Conservation (phyloP, 2,113 vertebrate species). For the Progne subis region DNA sequence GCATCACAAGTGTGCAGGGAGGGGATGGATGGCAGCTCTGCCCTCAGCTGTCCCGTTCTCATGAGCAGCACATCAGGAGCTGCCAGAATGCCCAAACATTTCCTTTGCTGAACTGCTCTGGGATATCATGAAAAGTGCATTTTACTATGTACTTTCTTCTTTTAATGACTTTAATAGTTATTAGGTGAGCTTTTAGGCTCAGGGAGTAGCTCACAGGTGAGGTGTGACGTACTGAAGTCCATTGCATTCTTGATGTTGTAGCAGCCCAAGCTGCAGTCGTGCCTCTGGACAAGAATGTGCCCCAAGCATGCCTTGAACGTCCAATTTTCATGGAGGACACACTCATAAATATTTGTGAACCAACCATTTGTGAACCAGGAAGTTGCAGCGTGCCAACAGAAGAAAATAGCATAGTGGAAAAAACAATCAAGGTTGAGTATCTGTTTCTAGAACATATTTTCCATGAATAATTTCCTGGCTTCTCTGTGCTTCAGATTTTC, state of each 20-base stretch:
- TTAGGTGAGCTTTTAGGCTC: not conserved
- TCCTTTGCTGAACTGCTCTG: not conserved
- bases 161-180: not conserved
- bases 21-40: not conserved
- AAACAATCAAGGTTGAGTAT: not conserved
- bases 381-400: not conserved
- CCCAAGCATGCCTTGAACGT: not conserved
- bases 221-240: not conserved
- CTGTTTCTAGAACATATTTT: not conserved
- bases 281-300: not conserved
- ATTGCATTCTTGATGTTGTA: not conserved
- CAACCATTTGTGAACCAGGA: not conserved
- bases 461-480: not conserved
- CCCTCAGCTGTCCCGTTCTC: rapidly evolving
- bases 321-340: not conserved
- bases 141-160: not conserved
- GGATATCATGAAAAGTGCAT: not conserved
- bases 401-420: not conserved
- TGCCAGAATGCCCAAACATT: not conserved
- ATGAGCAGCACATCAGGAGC: rapidly evolving
- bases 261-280: not conserved
- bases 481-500: not conserved
- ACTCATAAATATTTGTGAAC: not conserved
- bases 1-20: not conserved
- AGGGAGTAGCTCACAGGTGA: not conserved